Evolutionary conservation across 2,113 vertebrate species (phyloP), one percentile per base, ranked within the genome.

Genomic region (Prunella fulvescens): DNA sequence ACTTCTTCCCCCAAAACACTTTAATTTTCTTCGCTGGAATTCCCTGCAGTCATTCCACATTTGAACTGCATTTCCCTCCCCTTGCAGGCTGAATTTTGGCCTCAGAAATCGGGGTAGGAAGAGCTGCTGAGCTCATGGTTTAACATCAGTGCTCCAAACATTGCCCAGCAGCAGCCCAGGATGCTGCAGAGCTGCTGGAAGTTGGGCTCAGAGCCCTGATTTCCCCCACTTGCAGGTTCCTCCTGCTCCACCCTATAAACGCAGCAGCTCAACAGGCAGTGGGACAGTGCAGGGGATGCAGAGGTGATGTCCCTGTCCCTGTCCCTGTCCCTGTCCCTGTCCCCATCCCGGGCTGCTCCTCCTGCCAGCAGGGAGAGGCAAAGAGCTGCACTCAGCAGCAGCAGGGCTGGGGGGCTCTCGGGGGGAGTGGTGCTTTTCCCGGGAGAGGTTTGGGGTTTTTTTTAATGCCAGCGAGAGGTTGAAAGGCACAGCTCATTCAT

Each of bases 331-430:
- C 29, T 20, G 8, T 48, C 65, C 33, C 28, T 35, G 25, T 65
- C 64, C 62, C n/a, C 47, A 7, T 20, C 14, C 57, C 26, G 1
- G 39, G 19, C 70, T 60, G 33, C 56, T 89, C 81, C 45, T 85
- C 56, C 54, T 91, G 78, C 95, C 92, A 90, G 88, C 90, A 96
- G 96, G 90, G 95, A 95, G 95, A 94, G 93, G 95, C 83, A 94
- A 95, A 96, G 96, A 94, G 87, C 87, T 80, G 6, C 88, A 8
- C 37, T 37, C 37, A 37, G 37, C 10, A 37, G n/a, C 54, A 23
- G 56, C 45, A 17, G 40, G 67, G 57, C 3, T 19, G 12, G 2
- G 73, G 74, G 90, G 5, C 53, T 79, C 53, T 54, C 16, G 3
- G 76, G 76, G 47, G 9, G 9, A 44, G 39, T 0, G 12, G 1